Percentiles rank a stretch among this genome's conserved stretches.
These are phyloP conservation scores for Drosophila koepferae DNA, from an alignment of 2,888 invertebrate species.

Conservation along the genomic window DNA sequence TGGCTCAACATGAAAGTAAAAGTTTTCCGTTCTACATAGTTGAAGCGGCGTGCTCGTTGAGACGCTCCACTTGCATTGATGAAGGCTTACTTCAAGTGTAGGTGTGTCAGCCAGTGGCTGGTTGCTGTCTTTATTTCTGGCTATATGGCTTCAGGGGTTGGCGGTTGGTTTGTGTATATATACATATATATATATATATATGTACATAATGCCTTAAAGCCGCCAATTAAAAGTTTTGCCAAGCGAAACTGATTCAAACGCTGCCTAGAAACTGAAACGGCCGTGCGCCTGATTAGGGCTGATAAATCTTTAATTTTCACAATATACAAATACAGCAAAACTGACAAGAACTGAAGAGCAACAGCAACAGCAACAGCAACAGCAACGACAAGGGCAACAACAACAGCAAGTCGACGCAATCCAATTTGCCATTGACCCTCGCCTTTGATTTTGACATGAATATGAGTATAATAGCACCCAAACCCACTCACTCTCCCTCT, in stretches of 20 bases:
- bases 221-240: conserved; percentile 75
- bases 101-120: conserved; percentile 30
- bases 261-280: conserved; percentile 11
- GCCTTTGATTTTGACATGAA: conserved; percentile 50
- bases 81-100: conserved; percentile 56
- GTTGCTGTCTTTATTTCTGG: conserved; percentile 13
- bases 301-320: conserved; percentile 65
- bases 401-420: conserved; percentile 31
- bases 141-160: conserved; percentile 14
- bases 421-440: conserved; percentile 74
- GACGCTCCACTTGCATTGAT: conserved; percentile 61
- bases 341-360: background rate
- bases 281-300: conserved; percentile 37
- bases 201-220: conserved; percentile 68
- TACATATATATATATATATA: background rate
- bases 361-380: conserved; percentile 2
- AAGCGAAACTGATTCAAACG: conserved; percentile 23
- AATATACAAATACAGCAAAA: conserved; percentile 18
- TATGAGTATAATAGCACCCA: conserved; percentile 14
- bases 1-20: conserved; percentile 68
- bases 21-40: conserved; percentile 52
- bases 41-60: conserved; percentile 42
- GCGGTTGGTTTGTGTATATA: too few relatives aligned
- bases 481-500: background rate
- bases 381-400: conserved; percentile 8